Base-by-base conservation (phyloP, 2,797 vertebrate species). In the Tenualosa thibaudeaui region DNA sequence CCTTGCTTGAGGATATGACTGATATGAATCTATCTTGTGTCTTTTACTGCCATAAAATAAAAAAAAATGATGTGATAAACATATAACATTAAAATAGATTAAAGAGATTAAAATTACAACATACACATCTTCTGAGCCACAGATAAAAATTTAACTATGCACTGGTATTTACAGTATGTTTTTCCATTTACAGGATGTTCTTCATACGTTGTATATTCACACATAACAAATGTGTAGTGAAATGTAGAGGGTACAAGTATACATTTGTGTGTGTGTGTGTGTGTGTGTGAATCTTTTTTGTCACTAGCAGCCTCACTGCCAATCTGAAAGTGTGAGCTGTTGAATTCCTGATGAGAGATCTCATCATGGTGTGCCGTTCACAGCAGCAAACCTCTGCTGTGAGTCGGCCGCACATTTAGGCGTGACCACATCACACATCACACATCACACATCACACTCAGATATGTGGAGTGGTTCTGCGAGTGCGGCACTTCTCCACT, bases 341-440 rank as follows among this genome's bases (percentile, higher is more conserved):
- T 7, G 40, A 78, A 78, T 46, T 46, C 40, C 71, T 78, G 37
- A 46, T 3, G 40, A 78, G 40, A 8, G 5, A 17, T 22, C 65
- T 71, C 65, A 71, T 71, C 65, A 15, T 12, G 8, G 37, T n/a
- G 58, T n/a, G n/a, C n/a, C 58, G 58, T 62, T 40, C 68, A 17
- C 68, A 75, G 65, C 68, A 75, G 31, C 37, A 75, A 5, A 17
- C 13, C 31, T 75, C 37, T 7, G 26, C 31, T 43, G 65, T 5
- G 26, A 13, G 68, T 43, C 15, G 37, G 5, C 37, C 68, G 2
- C 71, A 43, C 71, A 22, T 78, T 46, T 46, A 78, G 71, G 71
- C 37, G 17, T 78, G 71, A 78, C 71, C 15, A 17, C 71, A 78
- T 75, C 40, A 78, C 71, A 46, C 40, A 71, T n/a, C 68, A 46